Base-by-base conservation (phyloP, 2,888 invertebrate species). In the Cryptops parisi region DNA sequence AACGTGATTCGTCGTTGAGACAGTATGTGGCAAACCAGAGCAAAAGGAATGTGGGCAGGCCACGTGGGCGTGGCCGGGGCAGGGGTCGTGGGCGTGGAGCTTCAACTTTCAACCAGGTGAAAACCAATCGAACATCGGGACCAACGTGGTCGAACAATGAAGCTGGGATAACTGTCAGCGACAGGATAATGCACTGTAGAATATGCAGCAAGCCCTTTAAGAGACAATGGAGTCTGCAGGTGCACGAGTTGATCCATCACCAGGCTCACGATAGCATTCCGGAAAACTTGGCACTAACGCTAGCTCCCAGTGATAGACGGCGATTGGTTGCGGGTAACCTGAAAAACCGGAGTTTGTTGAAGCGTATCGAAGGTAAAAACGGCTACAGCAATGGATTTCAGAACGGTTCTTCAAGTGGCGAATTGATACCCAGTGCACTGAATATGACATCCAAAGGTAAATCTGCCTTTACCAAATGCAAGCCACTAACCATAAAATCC, bases 141-240 rank as follows among this genome's bases (percentile, higher is more conserved):
- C n/a, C n/a, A n/a, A n/a, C n/a, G n/a, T n/a, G n/a, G n/a, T n/a
- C n/a, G n/a, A n/a, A n/a, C n/a, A n/a, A n/a, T n/a, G n/a, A n/a
- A n/a, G n/a, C n/a, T n/a, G n/a, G n/a, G n/a, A n/a, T n/a, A n/a
- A n/a, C n/a, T n/a, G n/a, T n/a, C n/a, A 38, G 12, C 6, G 48
- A 48, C 22, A 27, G 25, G 21, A 22, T 39, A n/a, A 53, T 47
- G 47, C 22, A 38, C 15, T 53, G 53, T 43, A 46, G 47, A 15
- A 38, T 53, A 15, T 53, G 53, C 40, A 39, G 23, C 33, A 53
- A 53, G 39, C 53, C 53, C 23, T 53, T 53, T 24, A 53, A 53
- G 39, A 22, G 46, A 38, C 40, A 46, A 25, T 47, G 53, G 47
- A 53, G 53, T 47, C 27, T 53, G 17, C 53, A 53, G 24, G 47